These are phyloP conservation scores for Chromis chromis DNA, from an alignment of 2,797 vertebrate species.

Conservation along the genomic window DNA sequence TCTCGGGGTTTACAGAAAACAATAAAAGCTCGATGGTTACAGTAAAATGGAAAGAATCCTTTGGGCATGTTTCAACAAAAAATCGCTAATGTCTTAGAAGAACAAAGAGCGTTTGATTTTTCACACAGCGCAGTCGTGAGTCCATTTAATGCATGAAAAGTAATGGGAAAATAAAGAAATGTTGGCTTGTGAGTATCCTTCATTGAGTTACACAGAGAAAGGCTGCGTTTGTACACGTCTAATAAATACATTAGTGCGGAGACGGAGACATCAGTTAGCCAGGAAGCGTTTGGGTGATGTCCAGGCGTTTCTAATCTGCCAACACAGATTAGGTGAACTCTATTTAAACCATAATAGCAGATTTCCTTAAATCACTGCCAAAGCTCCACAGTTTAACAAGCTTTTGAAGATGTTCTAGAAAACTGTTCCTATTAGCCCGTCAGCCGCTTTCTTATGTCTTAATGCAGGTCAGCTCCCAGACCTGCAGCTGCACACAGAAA, in stretches of 20 bases:
- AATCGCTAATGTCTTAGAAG: constrained; percentile 44
- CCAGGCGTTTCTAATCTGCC: constrained; percentile 78
- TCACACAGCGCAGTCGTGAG: background rate
- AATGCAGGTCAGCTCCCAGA: constrained; percentile 82
- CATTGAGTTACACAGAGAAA: constrained; percentile 48
- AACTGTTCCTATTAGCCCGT: constrained; percentile 74
- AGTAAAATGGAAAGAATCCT: constrained; percentile 42
- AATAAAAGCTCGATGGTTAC: constrained; percentile 52
- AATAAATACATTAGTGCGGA: constrained; percentile 67
- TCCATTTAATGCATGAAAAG: constrained; percentile 12
- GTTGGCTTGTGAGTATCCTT: constrained; percentile 49
- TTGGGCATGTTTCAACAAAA: constrained; percentile 41
- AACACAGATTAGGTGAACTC: constrained; percentile 80
- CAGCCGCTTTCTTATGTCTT: constrained; percentile 80
- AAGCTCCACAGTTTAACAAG: constrained; percentile 76
- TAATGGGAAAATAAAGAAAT: constrained; percentile 32
- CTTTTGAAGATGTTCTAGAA: constrained; percentile 80
- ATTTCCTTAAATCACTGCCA: constrained; percentile 83
- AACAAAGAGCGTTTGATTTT: constrained; percentile 30
- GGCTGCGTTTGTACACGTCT: constrained; percentile 52
- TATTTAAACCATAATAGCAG: constrained; percentile 78
- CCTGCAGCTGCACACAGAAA: constrained; percentile 77
- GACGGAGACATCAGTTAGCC: constrained; percentile 52
- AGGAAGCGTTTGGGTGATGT: constrained; percentile 61
- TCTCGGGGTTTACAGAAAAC: constrained; percentile 59